Evolutionary conservation across 1,140 invertebrate genomes (phyloP).

Genomic region (Papilio glaucus): DNA sequence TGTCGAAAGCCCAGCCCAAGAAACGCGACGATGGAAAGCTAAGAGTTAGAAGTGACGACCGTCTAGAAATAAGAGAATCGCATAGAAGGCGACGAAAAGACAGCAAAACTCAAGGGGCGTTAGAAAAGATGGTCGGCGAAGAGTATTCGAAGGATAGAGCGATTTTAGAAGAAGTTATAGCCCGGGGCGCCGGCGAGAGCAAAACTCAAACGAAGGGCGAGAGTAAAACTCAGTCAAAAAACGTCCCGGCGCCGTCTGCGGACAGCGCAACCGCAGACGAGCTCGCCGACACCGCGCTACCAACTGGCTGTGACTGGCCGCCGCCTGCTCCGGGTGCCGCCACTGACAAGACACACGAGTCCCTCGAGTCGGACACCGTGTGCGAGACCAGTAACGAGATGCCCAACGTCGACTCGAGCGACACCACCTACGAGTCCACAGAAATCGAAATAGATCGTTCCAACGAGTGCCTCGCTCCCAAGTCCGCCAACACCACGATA

Average conservation of each 20-base stretch:
- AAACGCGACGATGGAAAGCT: constrained; percentile 57
- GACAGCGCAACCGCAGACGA: constrained; percentile 74
- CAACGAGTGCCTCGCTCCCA: constrained; percentile 74
- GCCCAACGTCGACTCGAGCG: constrained; percentile 50
- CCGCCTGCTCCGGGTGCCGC: constrained; percentile 28
- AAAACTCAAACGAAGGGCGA: constrained; percentile 32
- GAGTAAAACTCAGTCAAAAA: constrained; percentile 69
- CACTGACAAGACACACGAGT: constrained; percentile 6
- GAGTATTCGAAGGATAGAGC: constrained; percentile 60
- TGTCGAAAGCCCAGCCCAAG: constrained; percentile 69
- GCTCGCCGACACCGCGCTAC: constrained; percentile 61
- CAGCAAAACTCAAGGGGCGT: constrained; percentile 49
- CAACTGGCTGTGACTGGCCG: constrained; percentile 50
- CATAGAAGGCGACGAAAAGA: constrained; percentile 45
- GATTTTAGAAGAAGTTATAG: constrained; percentile 66
- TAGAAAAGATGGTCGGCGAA: constrained; percentile 63
- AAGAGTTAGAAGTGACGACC: constrained; percentile 50
- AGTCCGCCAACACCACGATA: constrained; percentile 62
- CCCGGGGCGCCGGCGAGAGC: constrained; percentile 57
- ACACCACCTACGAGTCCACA: constrained; percentile 53
- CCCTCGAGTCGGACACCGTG: constrained; percentile 32
- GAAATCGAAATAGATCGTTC: constrained; percentile 59
- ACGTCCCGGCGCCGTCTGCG: constrained; percentile 79
- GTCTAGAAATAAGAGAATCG: constrained; percentile 47
- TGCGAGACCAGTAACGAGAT: constrained; percentile 47